phyloP scores from a whole-genome alignment of 2,888 invertebrate species.

The Gymnoscelis rufifasciata region DNA sequence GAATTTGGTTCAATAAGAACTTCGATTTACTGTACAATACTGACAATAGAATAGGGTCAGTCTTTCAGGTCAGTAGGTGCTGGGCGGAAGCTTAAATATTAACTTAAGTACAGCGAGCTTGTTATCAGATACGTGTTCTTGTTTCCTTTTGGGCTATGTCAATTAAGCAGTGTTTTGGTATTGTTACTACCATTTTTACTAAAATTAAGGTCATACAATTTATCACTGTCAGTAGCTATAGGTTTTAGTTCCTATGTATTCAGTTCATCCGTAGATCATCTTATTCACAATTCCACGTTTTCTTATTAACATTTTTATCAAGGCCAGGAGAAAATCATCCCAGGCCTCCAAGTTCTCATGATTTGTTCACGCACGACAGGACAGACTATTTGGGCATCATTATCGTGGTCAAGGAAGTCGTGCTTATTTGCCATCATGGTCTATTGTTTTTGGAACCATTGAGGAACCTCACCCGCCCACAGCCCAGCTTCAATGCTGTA shows the following conservation, averaged over 20 bases:
- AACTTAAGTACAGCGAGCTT: constrained; percentile 12
- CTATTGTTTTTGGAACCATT: constrained; percentile 14
- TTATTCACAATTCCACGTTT: too few species aligned
- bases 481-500: constrained; percentile 9
- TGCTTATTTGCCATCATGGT: constrained; percentile 8
- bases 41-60: constrained; percentile 29
- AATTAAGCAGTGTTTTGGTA: neutral
- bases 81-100: constrained; percentile 14
- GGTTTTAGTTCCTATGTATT: too few species aligned
- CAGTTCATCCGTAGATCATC: too few species aligned
- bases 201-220: too few species aligned
- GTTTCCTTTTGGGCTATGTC: constrained; percentile 30
- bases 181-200: neutral
- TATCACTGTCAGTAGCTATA: too few species aligned
- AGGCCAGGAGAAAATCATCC: too few species aligned
- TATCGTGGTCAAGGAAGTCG: constrained; percentile 8
- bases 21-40: constrained; percentile 2
- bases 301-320: too few species aligned
- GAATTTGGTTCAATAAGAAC: too few species aligned
- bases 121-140: constrained; percentile 28
- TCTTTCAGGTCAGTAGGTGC: constrained; percentile 34
- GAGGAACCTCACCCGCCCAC: constrained; percentile 41
- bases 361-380: neutral
- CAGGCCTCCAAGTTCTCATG: too few species aligned
- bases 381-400: neutral